Base-by-base conservation (phyloP, 2,888 invertebrate genomes). In the Aphodius sticticus region DNA sequence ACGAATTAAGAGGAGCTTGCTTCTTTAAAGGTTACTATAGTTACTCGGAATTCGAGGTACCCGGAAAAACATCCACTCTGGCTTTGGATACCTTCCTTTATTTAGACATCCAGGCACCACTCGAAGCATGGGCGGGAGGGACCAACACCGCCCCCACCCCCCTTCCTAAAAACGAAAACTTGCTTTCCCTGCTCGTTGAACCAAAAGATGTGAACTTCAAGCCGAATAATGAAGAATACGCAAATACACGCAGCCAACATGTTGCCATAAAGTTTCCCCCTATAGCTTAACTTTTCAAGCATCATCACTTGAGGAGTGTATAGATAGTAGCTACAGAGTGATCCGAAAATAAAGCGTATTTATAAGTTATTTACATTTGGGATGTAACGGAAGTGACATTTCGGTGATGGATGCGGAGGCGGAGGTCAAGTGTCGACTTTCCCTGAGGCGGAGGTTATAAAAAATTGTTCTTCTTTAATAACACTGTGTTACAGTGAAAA, bases 1-100 rank as follows among this genome's bases (percentile, higher is more conserved):
- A 74, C 74, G n/a, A 74, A 16, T 37, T 74, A 26, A 35, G 26
- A 74, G 16, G 37, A 15, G 9, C 35, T 36, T 35, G 74, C 35
- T 74, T 37, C 74, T 74, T 74, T 74, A 74, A 74, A 74, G 74
- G 74, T 74, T 74, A 74, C 74, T 74, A 74, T 74, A 74, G 74
- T 74, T 74, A 74, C 74, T 14, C n/a, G n/a, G 74, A 53, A 53
- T 53, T 53, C 53, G 53, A 53, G 53, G 53, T 53, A 53, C 53
- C 53, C 53, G 53, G 53, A 53, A 53, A 53, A 53, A 53, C 53
- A 53, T 53, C 53, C 53, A 53, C 53, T 7, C 53, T 53, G 53
- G 53, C 53, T 7, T 12, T 53, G 53, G 53, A 53, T 53, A 53
- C 53, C 53, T 53, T 53, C 53, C 53, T 53, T 53, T 53, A 53